These are phyloP conservation scores for Asbolus verrucosus DNA, from an alignment of 1,140 invertebrate genomes.

Conservation along the genomic window DNA sequence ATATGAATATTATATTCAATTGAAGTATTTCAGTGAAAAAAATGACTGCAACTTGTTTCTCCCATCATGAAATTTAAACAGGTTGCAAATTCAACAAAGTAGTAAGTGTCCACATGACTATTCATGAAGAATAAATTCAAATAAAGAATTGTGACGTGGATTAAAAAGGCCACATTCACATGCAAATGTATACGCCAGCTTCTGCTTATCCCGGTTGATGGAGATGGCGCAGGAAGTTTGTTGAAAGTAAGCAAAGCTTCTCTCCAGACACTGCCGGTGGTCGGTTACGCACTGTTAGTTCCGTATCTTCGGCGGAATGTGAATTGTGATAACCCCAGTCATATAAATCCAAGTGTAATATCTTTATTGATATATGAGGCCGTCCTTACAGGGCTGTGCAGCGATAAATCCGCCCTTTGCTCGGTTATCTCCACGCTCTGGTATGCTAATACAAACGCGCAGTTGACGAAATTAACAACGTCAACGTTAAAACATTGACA, in stretches of 20 bases:
- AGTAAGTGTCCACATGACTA: slow-evolving; percentile 2
- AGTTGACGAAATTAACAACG: not conserved
- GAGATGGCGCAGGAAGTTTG: no score
- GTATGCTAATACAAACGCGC: slow-evolving; percentile 15
- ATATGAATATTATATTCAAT: no score
- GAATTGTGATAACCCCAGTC: slow-evolving; percentile 26
- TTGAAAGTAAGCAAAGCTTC: no score
- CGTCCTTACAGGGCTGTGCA: slow-evolving; percentile 2
- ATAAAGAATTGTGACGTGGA: not conserved
- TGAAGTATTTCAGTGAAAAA: no score
- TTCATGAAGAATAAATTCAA: slow-evolving; percentile 6
- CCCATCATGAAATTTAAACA: slow-evolving; percentile 32
- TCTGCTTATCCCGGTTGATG: no score
- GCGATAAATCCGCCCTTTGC: slow-evolving; percentile 4
- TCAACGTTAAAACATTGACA: no score
- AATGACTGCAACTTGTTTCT: no score
- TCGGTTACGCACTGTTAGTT: slow-evolving; percentile 30
- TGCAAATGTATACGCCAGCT: no score
- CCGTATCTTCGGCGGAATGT: slow-evolving; percentile 9
- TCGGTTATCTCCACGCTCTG: not conserved
- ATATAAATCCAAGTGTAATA: slow-evolving; percentile 42
- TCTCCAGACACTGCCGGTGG: not conserved
- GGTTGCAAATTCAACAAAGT: slow-evolving; percentile 13
- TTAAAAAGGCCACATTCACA: slow-evolving; percentile 13
- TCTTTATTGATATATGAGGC: slow-evolving; percentile 42